These are phyloP conservation scores for Meleagris gallopavo DNA, from an alignment of 2,113 vertebrate species.

Conservation along the genomic window DNA sequence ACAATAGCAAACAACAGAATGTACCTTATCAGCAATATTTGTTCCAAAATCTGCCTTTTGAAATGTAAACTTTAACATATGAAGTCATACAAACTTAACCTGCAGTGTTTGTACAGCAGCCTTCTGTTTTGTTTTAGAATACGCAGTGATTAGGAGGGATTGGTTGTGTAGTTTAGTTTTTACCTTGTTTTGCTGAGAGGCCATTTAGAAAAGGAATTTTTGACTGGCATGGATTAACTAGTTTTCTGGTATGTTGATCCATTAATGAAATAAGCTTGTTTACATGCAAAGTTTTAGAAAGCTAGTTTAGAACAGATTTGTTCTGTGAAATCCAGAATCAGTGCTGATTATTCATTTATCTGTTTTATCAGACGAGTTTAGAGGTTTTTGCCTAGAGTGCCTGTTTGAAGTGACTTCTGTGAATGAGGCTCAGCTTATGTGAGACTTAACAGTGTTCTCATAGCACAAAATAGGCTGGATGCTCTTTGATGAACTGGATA, in stretches of 20 bases:
- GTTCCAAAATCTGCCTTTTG: neutral
- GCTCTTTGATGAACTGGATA: neutral
- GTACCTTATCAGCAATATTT: neutral
- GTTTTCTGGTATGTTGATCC: neutral
- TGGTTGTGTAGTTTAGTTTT: neutral
- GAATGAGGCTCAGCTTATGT: neutral
- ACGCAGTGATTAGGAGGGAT: neutral
- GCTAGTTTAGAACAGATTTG: neutral
- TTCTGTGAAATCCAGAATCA: neutral
- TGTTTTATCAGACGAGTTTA: neutral
- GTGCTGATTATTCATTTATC: neutral
- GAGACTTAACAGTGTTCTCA: neutral
- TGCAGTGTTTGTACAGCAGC: neutral
- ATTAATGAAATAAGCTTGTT: neutral
- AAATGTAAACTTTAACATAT: neutral
- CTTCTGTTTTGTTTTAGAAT: neutral
- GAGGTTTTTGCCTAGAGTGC: rapidly evolving
- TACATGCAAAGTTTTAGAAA: neutral
- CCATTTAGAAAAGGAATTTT: neutral
- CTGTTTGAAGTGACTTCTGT: neutral
- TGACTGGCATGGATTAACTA: neutral
- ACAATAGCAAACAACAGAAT: neutral
- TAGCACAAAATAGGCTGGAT: neutral
- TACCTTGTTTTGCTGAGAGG: neutral
- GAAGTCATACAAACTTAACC: neutral